These are phyloP conservation scores for Monoplex corrugatus DNA, from an alignment of 2,888 invertebrate species.

Conservation along the genomic window DNA sequence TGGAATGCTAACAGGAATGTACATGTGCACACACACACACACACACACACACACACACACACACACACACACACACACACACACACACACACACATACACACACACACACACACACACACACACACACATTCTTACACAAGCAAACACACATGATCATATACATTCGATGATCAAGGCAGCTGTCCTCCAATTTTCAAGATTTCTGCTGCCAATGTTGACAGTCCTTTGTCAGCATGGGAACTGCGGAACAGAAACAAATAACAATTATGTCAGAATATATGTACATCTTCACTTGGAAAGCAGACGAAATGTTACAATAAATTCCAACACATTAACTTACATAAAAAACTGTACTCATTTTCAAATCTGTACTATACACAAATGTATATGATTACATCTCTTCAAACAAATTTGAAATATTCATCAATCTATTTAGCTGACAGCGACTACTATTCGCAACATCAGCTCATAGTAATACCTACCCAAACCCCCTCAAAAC, in stretches of 20 bases:
- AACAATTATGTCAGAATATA: too few species aligned
- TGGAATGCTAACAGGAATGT: too few species aligned
- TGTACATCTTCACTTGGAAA: too few species aligned
- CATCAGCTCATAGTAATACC: too few species aligned
- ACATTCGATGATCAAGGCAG: conserved; percentile 46
- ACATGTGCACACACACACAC: background rate
- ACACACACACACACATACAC: background rate
- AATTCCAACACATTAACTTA: too few species aligned
- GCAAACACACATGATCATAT: background rate
- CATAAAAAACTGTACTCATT: background rate
- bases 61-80: conserved; percentile 13
- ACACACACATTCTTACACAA: background rate
- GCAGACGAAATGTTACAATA: too few species aligned
- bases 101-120: conserved; percentile 12
- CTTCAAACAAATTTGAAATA: too few species aligned
- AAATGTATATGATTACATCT: too few species aligned
- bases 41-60: background rate
- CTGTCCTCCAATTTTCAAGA: conserved; percentile 73
- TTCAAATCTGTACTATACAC: background rate
- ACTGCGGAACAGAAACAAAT: conserved; percentile 70
- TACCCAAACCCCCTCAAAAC: too few species aligned
- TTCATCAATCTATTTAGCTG: too few species aligned
- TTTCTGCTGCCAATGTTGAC: conserved; percentile 77
- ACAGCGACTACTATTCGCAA: too few species aligned
- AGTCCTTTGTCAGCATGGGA: conserved; percentile 80